Base-by-base conservation (phyloP, 2,888 invertebrate species). In the Lasioglossum calceatum region DNA sequence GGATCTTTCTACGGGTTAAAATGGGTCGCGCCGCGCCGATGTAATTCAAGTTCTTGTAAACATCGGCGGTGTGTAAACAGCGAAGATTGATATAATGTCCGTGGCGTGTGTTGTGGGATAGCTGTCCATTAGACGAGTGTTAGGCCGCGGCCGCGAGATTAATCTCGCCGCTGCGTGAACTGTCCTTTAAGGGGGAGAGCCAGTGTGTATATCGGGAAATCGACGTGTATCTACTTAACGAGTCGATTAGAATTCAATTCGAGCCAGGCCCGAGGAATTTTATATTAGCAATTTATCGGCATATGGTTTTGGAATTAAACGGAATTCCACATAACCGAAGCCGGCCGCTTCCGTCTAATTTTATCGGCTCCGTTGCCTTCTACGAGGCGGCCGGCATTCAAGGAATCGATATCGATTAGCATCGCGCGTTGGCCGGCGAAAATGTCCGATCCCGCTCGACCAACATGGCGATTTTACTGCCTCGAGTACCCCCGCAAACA, bases 401-500 rank as follows among this genome's bases (percentile, higher is more conserved):
- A 70, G 86, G 82, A 87, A 90, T 88, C 85, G 86, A 82, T 84
- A 86, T 89, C 77, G 79, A 88, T 87, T 89, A 89, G 87, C 90
- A 87, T 90, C 82, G 64, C 74, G 70, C 79, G 80, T 88, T 88
- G 83, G 79, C 19, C 12, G 58, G 86, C 78, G 73, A 88, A 88
- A 88, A 83, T 67, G 23, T 87, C 72, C 32, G 54, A 54, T 61
- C 32, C 39, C 47, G 44, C 50, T 54, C 50, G 54, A 54, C 36
- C 73, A 14, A 27, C 71, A 72, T n/a, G n/a, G 71, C 42, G 44
- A 44, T 72, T 72, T 72, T 27, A 44, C 23, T 44, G 71, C 42
- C 44, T 72, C 64, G 27, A 74, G 36, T 82, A 77, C 32, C 39
- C 39, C 70, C 36, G 27, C 27, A 12, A 61, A 27, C 61, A 61